These are phyloP conservation scores for Drosophila falleni DNA, from an alignment of 2,888 invertebrate species.

Conservation along the genomic window DNA sequence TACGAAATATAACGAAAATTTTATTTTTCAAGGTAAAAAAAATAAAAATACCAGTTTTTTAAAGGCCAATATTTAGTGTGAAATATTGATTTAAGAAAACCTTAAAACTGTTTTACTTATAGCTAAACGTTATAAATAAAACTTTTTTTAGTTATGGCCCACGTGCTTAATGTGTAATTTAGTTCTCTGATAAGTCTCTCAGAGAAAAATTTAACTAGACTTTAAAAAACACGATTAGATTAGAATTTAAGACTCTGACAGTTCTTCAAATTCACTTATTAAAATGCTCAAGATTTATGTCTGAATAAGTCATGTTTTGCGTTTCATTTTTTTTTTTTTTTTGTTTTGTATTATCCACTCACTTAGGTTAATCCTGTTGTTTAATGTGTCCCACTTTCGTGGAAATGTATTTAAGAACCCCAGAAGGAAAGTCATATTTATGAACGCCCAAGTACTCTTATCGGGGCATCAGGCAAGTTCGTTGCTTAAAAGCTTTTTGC, in stretches of 20 bases:
- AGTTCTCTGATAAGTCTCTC: too few species aligned
- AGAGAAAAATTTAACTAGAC: too few species aligned
- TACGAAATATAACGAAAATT: too few species aligned
- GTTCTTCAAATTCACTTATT: slow-evolving; percentile 1
- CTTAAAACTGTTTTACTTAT: too few species aligned
- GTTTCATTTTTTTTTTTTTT: not conserved
- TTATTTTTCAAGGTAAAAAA: too few species aligned
- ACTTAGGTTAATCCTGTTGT: slow-evolving; percentile 68
- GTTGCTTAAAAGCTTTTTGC: slow-evolving; percentile 59
- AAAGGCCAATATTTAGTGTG: too few species aligned
- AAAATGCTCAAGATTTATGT: slow-evolving; percentile 35
- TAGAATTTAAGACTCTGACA: not conserved
- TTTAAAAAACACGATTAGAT: too few species aligned
- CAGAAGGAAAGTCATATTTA: slow-evolving; percentile 54
- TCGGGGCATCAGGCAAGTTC: slow-evolving; percentile 41
- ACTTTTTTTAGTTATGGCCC: too few species aligned
- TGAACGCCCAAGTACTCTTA: slow-evolving; percentile 42
- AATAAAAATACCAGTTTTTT: too few species aligned
- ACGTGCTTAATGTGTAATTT: too few species aligned
- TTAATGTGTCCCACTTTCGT: slow-evolving; percentile 66
- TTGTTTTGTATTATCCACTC: slow-evolving; percentile 50
- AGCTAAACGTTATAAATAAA: too few species aligned
- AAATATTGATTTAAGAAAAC: too few species aligned
- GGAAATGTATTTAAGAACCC: slow-evolving; percentile 41
- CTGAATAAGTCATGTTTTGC: not conserved